These are phyloP conservation scores for Mobula hypostoma DNA, from an alignment of 2,113 vertebrate species.

Conservation along the genomic window DNA sequence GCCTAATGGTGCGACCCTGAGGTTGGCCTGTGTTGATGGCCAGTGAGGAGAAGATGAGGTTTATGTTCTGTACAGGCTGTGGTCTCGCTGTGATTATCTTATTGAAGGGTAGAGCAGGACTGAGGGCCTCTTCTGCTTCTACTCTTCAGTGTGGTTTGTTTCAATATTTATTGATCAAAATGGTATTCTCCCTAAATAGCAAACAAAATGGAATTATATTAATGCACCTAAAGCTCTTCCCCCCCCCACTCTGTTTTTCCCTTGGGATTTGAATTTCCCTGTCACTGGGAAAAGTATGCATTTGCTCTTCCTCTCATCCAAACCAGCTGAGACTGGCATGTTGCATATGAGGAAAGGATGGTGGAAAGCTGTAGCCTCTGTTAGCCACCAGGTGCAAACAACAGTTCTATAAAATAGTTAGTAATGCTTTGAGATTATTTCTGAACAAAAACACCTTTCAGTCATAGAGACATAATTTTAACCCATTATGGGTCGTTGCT, in stretches of 20 bases:
- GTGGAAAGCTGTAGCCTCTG: not conserved
- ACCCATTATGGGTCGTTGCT: not conserved
- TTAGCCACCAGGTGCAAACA: not conserved
- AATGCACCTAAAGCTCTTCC: not conserved
- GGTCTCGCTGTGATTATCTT: no score
- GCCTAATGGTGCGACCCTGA: no score
- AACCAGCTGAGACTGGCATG: not conserved
- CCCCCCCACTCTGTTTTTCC: not conserved
- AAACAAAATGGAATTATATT: not conserved
- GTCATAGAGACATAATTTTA: not conserved
- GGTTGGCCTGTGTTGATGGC: no score
- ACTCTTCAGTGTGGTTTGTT: not conserved
- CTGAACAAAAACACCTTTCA: not conserved
- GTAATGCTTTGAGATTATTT: not conserved
- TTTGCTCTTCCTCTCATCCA: not conserved
- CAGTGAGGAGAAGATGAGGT: no score
- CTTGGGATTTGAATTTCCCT: not conserved
- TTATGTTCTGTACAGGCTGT: no score
- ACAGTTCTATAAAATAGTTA: not conserved
- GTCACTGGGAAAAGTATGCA: not conserved
- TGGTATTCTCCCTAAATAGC: not conserved
- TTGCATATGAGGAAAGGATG: not conserved
- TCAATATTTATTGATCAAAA: not conserved
- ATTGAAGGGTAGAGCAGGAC: no score
- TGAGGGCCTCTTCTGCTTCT: no score